Conservation (phyloP, 2,888 invertebrate species). For the Agonopterix heracliana region DNA sequence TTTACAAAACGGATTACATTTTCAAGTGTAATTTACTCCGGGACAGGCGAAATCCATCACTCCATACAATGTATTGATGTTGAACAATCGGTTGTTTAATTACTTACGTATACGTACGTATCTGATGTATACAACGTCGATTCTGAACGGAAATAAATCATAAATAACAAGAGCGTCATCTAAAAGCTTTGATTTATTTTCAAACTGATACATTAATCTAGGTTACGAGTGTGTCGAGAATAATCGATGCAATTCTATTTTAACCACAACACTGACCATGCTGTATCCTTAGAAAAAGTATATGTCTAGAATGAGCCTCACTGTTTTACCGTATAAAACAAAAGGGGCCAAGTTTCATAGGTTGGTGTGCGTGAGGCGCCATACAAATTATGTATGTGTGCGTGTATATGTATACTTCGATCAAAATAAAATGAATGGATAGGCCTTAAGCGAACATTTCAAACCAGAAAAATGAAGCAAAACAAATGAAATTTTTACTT, state of each 20-base stretch:
- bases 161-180: neutral
- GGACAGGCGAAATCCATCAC: conserved; percentile 36
- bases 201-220: neutral
- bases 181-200: neutral
- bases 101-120: neutral
- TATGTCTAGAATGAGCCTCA: no score
- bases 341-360: no score
- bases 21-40: conserved; percentile 40
- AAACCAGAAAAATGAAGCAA: no score
- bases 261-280: neutral
- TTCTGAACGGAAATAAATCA: neutral
- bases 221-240: neutral
- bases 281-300: no score
- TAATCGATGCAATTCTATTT: neutral
- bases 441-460: no score
- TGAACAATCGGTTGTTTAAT: conserved; percentile 10
- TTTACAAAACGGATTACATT: conserved; percentile 51
- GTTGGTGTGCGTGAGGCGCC: no score
- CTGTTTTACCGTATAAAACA: no score
- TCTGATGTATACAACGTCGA: neutral
- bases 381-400: no score
- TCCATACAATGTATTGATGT: conserved; percentile 28
- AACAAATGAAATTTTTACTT: no score
- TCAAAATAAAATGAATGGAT: no score
- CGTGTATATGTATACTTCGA: no score